These are phyloP conservation scores for Pemphigus obesinymphae DNA, from an alignment of 1,140 invertebrate genomes.

Conservation along the genomic window DNA sequence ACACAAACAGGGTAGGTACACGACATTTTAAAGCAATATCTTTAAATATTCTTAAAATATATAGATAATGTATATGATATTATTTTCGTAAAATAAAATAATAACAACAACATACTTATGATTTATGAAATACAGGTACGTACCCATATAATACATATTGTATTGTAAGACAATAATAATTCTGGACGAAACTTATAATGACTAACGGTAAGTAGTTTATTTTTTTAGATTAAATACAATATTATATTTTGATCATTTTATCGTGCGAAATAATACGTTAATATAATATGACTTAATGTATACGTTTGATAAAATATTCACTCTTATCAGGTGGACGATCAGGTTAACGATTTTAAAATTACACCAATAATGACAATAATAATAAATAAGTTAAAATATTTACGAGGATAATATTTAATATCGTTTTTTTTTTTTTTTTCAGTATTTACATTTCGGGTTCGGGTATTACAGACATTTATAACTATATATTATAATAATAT, in stretches of 20 bases:
- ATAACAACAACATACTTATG: no score
- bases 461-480: no score
- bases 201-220: conserved; percentile 4
- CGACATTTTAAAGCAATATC: not conserved
- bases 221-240: not conserved
- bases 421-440: not conserved
- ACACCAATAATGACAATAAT: not conserved
- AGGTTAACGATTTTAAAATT: not conserved
- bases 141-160: not conserved
- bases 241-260: not conserved
- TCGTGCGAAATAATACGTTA: not conserved
- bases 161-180: no score
- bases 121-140: no score
- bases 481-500: no score
- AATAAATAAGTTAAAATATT: no score
- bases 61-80: not conserved
- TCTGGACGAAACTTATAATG: not conserved
- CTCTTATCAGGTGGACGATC: not conserved
- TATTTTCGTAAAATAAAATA: not conserved
- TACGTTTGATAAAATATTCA: no score
- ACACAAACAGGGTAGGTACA: no score
- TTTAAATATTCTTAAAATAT: no score
- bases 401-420: no score
- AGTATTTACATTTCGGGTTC: not conserved
- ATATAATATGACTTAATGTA: not conserved